These are phyloP conservation scores for Streptopelia turtur DNA, from an alignment of 2,797 vertebrate species.

Conservation along the genomic window DNA sequence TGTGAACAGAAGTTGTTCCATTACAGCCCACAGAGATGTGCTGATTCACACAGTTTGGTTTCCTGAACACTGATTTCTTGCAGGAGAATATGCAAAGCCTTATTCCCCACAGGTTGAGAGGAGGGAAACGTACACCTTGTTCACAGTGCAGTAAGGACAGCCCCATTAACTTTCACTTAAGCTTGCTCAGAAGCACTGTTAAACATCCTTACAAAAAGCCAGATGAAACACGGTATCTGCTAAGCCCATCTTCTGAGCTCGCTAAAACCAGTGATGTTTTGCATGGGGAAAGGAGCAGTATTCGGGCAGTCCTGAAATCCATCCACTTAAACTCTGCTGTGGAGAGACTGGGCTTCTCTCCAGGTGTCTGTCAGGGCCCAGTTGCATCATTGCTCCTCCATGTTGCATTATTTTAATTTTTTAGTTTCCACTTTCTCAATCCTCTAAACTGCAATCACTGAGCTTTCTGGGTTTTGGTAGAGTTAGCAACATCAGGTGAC, in stretches of 20 bases:
- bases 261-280: not conserved
- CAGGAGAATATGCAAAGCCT: not conserved
- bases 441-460: not conserved
- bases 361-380: not conserved
- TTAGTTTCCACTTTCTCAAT: not conserved
- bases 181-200: not conserved
- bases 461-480: not conserved
- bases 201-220: not conserved
- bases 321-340: not conserved
- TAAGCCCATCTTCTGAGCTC: not conserved
- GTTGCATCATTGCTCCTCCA: not conserved
- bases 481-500: not conserved
- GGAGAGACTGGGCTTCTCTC: conserved; percentile 14
- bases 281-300: not conserved
- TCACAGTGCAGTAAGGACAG: not conserved
- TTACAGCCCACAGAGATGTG: not conserved
- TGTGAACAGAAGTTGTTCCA: not conserved
- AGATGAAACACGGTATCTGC: not conserved
- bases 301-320: conserved; percentile 33
- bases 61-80: not conserved
- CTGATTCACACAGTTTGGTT: not conserved
- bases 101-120: not conserved
- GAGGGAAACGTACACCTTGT: not conserved
- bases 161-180: not conserved
- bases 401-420: not conserved